Evolutionary conservation across 64 coral and sea anemone species (phyloP).

Genomic region (Montipora cactus): DNA sequence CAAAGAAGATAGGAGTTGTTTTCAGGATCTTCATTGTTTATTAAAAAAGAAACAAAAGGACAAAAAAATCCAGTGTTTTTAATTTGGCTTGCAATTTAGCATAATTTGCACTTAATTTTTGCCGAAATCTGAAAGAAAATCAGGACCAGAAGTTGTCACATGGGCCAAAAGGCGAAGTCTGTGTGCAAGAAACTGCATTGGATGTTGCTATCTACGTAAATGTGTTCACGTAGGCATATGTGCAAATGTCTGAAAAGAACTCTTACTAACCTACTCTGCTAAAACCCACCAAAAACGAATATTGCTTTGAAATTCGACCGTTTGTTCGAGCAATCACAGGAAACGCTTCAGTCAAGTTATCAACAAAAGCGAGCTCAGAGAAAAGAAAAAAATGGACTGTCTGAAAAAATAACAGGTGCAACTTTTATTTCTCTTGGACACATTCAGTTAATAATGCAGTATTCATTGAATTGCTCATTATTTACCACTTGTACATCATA

Average conservation of each 20-base stretch:
- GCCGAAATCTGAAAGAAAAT: neutral
- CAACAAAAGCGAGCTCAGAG: neutral
- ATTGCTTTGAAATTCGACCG: too few species aligned
- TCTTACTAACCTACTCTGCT: neutral
- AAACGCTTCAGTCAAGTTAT: neutral
- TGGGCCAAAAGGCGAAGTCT: neutral
- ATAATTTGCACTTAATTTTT: neutral
- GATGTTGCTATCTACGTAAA: neutral
- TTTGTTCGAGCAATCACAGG: neutral
- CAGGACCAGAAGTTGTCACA: neutral
- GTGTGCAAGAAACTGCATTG: neutral
- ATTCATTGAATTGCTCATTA: conserved; percentile 9
- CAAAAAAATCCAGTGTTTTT: neutral
- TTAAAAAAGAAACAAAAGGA: neutral
- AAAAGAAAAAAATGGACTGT: neutral
- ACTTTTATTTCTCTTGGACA: conserved; percentile 37
- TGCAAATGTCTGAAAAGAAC: neutral
- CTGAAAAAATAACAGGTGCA: conserved; percentile 40
- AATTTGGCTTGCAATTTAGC: neutral
- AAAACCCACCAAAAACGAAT: neutral
- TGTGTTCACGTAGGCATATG: neutral
- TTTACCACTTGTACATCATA: neutral
- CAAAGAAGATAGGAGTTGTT: neutral
- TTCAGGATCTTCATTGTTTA: neutral
- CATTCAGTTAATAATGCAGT: neutral